Percentiles rank a stretch among this genome's conserved stretches.
phyloP scores from a whole-genome alignment of 2,113 vertebrate genomes.

The chimpanzee (Pan troglodytes) region DNA sequence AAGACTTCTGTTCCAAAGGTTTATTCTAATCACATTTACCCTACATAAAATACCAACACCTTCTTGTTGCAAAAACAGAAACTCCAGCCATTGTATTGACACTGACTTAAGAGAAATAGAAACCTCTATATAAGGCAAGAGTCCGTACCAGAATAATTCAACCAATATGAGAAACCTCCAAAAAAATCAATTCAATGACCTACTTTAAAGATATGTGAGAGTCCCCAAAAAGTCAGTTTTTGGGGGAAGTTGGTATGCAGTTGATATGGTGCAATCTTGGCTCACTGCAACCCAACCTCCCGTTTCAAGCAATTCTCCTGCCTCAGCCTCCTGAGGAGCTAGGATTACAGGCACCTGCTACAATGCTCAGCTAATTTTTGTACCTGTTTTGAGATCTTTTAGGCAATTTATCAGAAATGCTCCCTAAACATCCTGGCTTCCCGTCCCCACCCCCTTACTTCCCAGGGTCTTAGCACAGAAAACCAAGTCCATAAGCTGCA shows the following conservation, averaged over 20 bases:
- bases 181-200: background rate
- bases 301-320: no score
- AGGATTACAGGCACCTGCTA: no score
- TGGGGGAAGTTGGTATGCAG: constrained; percentile 1
- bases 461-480: background rate
- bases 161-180: background rate
- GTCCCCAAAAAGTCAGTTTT: constrained; percentile 49
- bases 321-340: background rate
- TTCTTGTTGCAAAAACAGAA: background rate
- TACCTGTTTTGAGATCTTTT: background rate
- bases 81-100: background rate
- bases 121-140: background rate
- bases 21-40: constrained; percentile 8
- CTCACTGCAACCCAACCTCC: no score
- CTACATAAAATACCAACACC: constrained; percentile 4
- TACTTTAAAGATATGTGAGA: background rate
- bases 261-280: constrained; percentile 15
- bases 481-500: background rate
- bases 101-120: background rate
- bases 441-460: background rate
- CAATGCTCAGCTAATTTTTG: background rate
- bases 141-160: background rate
- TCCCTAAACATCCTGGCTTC: background rate
- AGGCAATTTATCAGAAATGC: background rate
- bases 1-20: background rate